Evolutionary conservation across 1,140 invertebrate genomes (phyloP).

Genomic region (Conopomorpha cramerella): DNA sequence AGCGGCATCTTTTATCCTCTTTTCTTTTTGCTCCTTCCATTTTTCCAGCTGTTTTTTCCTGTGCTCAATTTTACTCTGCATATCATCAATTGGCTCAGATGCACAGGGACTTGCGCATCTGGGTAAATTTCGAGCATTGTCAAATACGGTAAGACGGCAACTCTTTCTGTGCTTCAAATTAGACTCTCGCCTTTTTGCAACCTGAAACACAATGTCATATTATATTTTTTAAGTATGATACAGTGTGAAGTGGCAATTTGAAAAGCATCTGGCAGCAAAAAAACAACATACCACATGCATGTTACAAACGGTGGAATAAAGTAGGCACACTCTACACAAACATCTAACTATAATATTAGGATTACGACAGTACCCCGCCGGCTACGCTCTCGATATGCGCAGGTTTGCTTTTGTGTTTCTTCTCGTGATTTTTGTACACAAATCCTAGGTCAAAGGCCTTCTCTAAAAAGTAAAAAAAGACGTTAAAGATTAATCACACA

Average conservation of each 20-base stretch:
- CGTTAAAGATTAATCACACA: too few species aligned
- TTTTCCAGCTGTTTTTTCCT: constrained; percentile 29
- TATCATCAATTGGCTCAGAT: constrained; percentile 8
- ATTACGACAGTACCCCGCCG: constrained; percentile 23
- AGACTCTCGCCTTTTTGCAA: constrained; percentile 25
- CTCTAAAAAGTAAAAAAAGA: too few species aligned
- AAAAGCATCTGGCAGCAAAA: too few species aligned
- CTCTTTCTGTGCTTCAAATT: constrained; percentile 24
- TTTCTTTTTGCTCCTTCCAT: constrained; percentile 43
- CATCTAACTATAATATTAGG: constrained; percentile 7
- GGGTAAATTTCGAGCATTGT: constrained; percentile 25
- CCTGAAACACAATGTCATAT: constrained; percentile 19
- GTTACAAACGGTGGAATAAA: constrained; percentile 5
- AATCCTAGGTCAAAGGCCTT: too few species aligned
- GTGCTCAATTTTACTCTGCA: constrained; percentile 19
- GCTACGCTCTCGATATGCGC: constrained; percentile 28
- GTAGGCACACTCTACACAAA: constrained; percentile 4
- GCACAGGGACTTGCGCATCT: constrained; percentile 15
- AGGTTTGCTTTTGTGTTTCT: constrained; percentile 35
- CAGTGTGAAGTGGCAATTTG: too few species aligned
- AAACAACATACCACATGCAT: constrained; percentile 20
- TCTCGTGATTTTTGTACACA: constrained; percentile 26
- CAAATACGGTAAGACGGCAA: constrained; percentile 23
- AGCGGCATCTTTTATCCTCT: constrained; percentile 26
- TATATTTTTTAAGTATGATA: too few species aligned